A percentile compares a stretch with the other conserved stretches of the same genome.
Evolutionary conservation across 2,888 invertebrate species (phyloP).

Genomic region (Macrosiphum euphorbiae): DNA sequence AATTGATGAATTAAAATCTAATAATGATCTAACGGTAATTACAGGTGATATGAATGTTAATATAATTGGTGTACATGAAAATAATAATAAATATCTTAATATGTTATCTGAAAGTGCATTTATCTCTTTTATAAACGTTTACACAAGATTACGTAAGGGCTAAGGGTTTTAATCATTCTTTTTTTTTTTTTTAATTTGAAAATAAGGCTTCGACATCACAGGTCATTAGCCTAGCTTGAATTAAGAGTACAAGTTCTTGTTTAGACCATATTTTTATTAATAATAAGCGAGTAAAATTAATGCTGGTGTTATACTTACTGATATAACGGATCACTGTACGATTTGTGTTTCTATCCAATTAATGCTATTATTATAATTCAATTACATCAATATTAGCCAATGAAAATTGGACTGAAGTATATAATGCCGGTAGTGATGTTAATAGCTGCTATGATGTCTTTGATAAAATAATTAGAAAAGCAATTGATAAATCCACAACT

Average conservation of each 20-base stretch:
- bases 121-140: constrained; percentile 26
- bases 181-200: too few relatives aligned
- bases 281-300: background rate
- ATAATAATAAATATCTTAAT: constrained; percentile 17
- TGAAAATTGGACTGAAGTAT: background rate
- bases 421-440: background rate
- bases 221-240: too few relatives aligned
- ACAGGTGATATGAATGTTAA: background rate
- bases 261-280: background rate
- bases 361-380: background rate
- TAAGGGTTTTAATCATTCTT: background rate
- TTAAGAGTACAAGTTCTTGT: too few relatives aligned
- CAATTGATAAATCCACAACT: constrained; percentile 14
- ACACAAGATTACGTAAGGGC: background rate
- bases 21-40: too few relatives aligned
- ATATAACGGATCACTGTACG: constrained; percentile 4
- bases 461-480: constrained; percentile 16
- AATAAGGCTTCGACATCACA: too few relatives aligned
- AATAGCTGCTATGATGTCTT: background rate
- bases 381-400: background rate
- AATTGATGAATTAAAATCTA: too few relatives aligned
- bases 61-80: background rate
- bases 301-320: background rate
- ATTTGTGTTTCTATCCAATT: background rate
- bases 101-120: constrained; percentile 2